A percentile compares a stretch with the other conserved stretches of the same genome.
Evolutionary conservation across 1,140 invertebrate species (phyloP).

Genomic region (Procambarus clarkii): DNA sequence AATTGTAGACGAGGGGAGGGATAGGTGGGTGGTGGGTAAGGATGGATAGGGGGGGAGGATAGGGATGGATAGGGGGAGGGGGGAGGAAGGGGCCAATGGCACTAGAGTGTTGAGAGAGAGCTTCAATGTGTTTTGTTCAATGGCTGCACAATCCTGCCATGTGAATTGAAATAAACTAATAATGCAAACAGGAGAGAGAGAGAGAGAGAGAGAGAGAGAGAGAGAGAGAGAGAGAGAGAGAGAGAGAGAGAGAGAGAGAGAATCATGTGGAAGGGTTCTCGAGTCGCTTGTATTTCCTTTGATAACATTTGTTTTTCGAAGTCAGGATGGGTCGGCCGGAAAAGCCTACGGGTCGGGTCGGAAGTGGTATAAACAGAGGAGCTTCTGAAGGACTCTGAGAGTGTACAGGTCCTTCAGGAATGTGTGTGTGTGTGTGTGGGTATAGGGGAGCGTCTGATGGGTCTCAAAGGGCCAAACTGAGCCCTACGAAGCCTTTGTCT

Average conservation of each 20-base stretch:
- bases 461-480: background rate
- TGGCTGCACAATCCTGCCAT: too few relatives aligned
- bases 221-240: background rate
- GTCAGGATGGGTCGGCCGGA: too few relatives aligned
- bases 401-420: too few relatives aligned
- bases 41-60: background rate
- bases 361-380: too few relatives aligned
- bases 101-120: background rate
- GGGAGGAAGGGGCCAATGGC: background rate
- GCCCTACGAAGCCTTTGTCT: conserved; percentile 4
- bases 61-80: background rate
- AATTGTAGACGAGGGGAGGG: background rate
- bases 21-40: background rate
- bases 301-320: too few relatives aligned
- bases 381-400: too few relatives aligned
- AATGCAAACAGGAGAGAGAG: background rate
- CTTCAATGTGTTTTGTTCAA: background rate
- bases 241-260: background rate
- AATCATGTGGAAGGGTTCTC: background rate
- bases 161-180: too few relatives aligned
- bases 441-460: background rate
- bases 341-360: too few relatives aligned
- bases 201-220: too few relatives aligned
- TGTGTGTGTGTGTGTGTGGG: background rate
- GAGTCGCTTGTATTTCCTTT: too few relatives aligned